These are phyloP conservation scores for Porites cylindrica DNA, from an alignment of 92 coral and sea anemone genomes.

Conservation along the genomic window DNA sequence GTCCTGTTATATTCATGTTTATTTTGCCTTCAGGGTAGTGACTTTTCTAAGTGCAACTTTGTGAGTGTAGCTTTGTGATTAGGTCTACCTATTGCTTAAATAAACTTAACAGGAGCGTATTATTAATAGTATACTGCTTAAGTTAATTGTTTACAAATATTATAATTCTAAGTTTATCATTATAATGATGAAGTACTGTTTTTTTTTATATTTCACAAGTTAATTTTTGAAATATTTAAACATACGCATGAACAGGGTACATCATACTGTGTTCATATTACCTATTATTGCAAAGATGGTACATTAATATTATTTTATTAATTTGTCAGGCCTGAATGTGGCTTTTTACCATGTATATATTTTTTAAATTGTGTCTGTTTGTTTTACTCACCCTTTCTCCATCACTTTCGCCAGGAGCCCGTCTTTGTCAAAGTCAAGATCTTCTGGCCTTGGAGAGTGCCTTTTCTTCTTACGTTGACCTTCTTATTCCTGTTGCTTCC, in stretches of 20 bases:
- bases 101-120: neutral
- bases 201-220: no score
- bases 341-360: neutral
- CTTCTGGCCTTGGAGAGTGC: conserved; percentile 52
- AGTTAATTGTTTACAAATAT: neutral
- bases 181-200: neutral
- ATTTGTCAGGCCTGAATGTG: neutral
- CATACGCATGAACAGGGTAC: no score
- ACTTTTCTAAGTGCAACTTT: neutral
- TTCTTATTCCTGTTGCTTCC: conserved; percentile 4
- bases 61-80: neutral
- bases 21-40: neutral
- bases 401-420: conserved; percentile 55
- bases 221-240: no score
- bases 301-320: neutral
- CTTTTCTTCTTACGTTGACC: conserved; percentile 46
- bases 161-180: neutral
- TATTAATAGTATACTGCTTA: neutral
- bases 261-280: no score
- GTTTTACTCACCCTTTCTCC: conserved; percentile 50
- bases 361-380: neutral
- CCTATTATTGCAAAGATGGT: no score
- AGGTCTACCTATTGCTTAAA: neutral
- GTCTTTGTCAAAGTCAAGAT: conserved; percentile 55
- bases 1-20: neutral